Conservation (phyloP, 2,113 vertebrate genomes). For the Chinchilla lanigera region DNA sequence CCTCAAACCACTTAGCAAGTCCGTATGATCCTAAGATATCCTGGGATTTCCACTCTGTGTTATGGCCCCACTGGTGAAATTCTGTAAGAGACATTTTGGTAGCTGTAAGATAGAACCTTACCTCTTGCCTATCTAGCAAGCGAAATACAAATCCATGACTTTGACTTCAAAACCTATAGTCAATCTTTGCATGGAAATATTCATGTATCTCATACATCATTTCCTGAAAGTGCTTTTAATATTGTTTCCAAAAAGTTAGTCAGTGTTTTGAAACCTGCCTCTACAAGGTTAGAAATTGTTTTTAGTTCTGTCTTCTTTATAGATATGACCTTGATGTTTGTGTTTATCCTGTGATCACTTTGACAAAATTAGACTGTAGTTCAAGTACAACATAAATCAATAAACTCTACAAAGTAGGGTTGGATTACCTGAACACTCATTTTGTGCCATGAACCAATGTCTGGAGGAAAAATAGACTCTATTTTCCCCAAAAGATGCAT, state of each 20-base stretch:
- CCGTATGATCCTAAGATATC: neutral
- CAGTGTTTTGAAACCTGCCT: neutral
- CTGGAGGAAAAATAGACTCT: conserved; percentile 53
- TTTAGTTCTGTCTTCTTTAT: neutral
- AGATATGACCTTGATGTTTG: conserved; percentile 60
- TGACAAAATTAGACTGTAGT: conserved; percentile 68
- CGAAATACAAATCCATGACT: neutral
- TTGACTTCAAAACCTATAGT: neutral
- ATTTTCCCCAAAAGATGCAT: conserved; percentile 47
- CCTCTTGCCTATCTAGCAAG: neutral
- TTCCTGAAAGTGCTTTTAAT: neutral
- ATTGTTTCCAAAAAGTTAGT: neutral
- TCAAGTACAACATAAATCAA: conserved; percentile 75
- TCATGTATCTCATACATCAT: neutral
- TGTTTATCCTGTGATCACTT: conserved; percentile 68
- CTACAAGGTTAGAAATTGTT: neutral
- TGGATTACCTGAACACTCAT: conserved; percentile 67
- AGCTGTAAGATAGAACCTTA: neutral
- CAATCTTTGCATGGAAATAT: neutral
- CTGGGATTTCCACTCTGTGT: neutral
- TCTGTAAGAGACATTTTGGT: neutral
- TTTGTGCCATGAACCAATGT: conserved; percentile 58
- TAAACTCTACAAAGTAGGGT: conserved; percentile 64
- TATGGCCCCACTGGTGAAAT: neutral
- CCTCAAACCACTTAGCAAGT: neutral